Percentiles rank a stretch among this genome's conserved stretches.
These are phyloP conservation scores for Mirounga angustirostris DNA, from an alignment of 2,113 vertebrate species.

Conservation along the genomic window DNA sequence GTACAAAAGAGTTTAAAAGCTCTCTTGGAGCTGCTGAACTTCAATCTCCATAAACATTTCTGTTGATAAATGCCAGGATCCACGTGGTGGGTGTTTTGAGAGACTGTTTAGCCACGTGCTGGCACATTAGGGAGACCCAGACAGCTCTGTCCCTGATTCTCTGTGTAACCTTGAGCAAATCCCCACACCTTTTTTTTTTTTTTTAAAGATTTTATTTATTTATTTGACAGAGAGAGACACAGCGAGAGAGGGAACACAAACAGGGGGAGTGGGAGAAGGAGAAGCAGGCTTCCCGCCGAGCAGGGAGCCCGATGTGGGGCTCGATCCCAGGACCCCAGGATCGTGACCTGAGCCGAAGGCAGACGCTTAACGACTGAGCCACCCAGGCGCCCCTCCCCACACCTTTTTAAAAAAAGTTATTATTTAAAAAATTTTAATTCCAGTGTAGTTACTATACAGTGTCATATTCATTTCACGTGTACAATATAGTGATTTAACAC, in stretches of 20 bases:
- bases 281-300: too few relatives aligned
- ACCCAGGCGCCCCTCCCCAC: too few relatives aligned
- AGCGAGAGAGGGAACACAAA: too few relatives aligned
- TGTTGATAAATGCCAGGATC: slow-evolving; percentile 3
- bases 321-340: too few relatives aligned
- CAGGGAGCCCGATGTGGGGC: too few relatives aligned
- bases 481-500: background rate
- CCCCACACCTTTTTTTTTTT: background rate
- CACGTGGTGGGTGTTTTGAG: background rate
- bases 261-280: too few relatives aligned
- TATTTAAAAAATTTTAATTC: background rate
- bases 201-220: too few relatives aligned
- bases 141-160: background rate
- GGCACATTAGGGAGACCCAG: background rate
- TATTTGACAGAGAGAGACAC: too few relatives aligned
- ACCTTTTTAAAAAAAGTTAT: background rate
- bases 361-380: too few relatives aligned
- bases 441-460: background rate
- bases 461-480: background rate
- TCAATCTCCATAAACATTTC: slow-evolving; percentile 50
- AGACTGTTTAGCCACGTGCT: background rate
- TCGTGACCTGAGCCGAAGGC: too few relatives aligned
- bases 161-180: background rate
- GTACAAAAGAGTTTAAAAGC: background rate
- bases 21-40: background rate